phyloP scores from a whole-genome alignment of 1,140 invertebrate species.

The Sitophilus oryzae region DNA sequence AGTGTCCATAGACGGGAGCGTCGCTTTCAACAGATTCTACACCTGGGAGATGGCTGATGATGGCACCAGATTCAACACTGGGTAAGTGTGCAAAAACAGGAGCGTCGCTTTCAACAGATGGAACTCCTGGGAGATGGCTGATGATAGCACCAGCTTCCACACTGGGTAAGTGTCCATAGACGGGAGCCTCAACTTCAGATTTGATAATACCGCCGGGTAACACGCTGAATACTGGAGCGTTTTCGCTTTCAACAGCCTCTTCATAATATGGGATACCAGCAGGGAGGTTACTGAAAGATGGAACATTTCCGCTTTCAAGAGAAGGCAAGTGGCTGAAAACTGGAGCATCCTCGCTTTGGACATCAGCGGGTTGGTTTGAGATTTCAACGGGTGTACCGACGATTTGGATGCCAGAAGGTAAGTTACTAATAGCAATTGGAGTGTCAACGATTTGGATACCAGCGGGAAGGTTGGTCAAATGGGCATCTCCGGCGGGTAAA shows the following conservation, averaged over 20 bases:
- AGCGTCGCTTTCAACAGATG: background rate
- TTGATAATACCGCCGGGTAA: too few species aligned
- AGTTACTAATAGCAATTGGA: background rate
- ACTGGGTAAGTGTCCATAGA: background rate
- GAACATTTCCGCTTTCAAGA: background rate
- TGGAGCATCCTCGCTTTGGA: constrained; percentile 1
- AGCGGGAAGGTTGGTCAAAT: background rate
- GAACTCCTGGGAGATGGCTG: background rate
- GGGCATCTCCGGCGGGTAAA: background rate
- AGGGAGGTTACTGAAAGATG: constrained; percentile 15
- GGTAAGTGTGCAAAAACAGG: background rate
- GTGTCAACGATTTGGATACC: background rate
- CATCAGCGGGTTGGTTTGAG: constrained; percentile 3
- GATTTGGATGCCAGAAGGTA: background rate
- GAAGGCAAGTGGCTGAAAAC: background rate
- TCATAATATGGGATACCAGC: too few species aligned
- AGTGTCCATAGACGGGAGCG: too few species aligned
- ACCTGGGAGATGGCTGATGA: background rate
- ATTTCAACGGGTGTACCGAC: constrained; percentile 2
- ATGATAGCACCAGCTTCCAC: background rate
- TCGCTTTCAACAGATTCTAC: background rate
- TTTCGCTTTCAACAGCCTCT: too few species aligned
- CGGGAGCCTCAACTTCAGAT: too few species aligned
- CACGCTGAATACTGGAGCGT: too few species aligned
- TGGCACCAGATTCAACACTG: background rate